Evolutionary conservation across 1,140 invertebrate genomes (phyloP), one percentile per base, ranked within the genome.

Genomic region (Bombus difficillimus): DNA sequence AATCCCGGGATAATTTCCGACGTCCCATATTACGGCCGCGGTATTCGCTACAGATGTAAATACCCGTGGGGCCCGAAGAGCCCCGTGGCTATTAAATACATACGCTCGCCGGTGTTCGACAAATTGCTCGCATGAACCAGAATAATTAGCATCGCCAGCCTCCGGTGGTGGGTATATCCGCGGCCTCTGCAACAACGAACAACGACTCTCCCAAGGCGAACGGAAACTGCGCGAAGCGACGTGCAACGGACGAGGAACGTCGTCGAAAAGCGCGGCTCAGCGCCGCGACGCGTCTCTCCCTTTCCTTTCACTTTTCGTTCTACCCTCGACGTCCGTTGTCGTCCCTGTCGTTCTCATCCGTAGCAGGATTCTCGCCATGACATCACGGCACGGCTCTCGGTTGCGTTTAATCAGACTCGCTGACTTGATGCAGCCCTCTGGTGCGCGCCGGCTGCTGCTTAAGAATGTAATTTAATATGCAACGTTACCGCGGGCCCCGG

Each of bases 121-220:
- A 93, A 94, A 94, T 94, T 94, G 93, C 93, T 92, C 90, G 86
- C 91, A 93, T 93, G 92, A 93, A 91, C 92, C 92, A 93, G 91
- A 94, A 94, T 94, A 94, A 94, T 94, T 94, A 94, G 93, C 92
- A 94, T 94, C 91, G 88, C 84, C 80, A 87, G 90, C 90, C 87
- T 78, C 87, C 88, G 86, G 88, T 89, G 75, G 83, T 90, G 87
- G 88, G 57, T 64, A 41, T 64, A 64, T 85, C 75, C 47, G 47
- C 47, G 47, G 47, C 47, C 32, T 22, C 41, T 37, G 68, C 73
- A 59, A 83, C 71, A n/a, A 82, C 41, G 79, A 87, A 41, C 22
- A n/a, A 25, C 71, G 28, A 13, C 71, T 53, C 71, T 53, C 47
- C 18, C 47, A 53, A 53, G 47, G 47, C 18, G 47, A 18, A 53